Evolutionary conservation across 2,888 invertebrate species (phyloP).

Genomic region (Trilocha varians): DNA sequence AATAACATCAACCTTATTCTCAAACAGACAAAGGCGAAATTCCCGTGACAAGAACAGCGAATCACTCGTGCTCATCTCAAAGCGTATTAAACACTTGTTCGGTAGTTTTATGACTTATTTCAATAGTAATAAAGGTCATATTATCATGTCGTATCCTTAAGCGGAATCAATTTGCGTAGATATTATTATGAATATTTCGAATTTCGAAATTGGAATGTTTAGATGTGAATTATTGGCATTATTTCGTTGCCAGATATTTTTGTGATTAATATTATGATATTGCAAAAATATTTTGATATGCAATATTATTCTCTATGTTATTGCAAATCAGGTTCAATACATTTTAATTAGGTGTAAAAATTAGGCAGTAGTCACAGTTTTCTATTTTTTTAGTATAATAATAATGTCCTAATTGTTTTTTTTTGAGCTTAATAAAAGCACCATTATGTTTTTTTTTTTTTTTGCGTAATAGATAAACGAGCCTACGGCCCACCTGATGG

Average conservation of each 20-base stretch:
- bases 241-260: background rate
- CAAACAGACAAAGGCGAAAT: slow-evolving; percentile 26
- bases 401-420: too few species aligned
- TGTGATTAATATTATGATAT: background rate
- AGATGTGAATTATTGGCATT: background rate
- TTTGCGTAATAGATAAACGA: too few species aligned
- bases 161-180: slow-evolving; percentile 42
- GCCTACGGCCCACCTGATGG: too few species aligned
- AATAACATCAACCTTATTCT: slow-evolving; percentile 30
- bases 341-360: too few species aligned
- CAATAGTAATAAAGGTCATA: slow-evolving; percentile 21
- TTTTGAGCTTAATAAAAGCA: too few species aligned
- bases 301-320: background rate
- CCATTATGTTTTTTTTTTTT: too few species aligned
- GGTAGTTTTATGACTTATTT: slow-evolving; percentile 27
- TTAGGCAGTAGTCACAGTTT: too few species aligned
- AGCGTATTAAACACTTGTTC: slow-evolving; percentile 33
- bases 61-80: slow-evolving; percentile 47
- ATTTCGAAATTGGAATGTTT: background rate
- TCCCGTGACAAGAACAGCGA: slow-evolving; percentile 27
- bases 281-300: background rate
- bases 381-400: too few species aligned
- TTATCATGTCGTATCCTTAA: slow-evolving; percentile 17
- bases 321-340: too few species aligned
- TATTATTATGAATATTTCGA: slow-evolving; percentile 8